These are phyloP conservation scores for Sialia sialis DNA, from an alignment of 2,113 vertebrate species.

Conservation along the genomic window DNA sequence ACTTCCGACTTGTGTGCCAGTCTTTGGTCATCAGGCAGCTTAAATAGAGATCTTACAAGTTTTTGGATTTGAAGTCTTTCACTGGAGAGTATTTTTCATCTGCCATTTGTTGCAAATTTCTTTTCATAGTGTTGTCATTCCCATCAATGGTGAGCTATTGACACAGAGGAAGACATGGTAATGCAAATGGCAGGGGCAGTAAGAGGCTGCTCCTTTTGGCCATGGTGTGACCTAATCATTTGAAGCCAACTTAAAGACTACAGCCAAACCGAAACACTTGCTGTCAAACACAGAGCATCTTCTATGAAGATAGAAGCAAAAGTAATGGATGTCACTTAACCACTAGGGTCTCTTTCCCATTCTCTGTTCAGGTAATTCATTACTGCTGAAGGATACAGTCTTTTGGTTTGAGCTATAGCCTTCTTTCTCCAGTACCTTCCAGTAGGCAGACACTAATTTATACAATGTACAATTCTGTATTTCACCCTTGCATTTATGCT, in stretches of 20 bases:
- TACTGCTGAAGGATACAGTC: neutral
- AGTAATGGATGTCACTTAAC: neutral
- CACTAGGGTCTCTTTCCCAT: neutral
- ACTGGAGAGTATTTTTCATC: neutral
- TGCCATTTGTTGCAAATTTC: neutral
- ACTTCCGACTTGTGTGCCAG: neutral
- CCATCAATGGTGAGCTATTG: neutral
- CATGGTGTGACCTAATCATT: accelerated
- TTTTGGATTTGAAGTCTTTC: neutral
- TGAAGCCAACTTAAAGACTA: neutral
- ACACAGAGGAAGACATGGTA: neutral
- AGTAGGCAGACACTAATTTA: neutral
- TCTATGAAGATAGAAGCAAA: neutral
- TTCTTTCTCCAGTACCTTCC: neutral
- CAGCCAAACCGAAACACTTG: neutral
- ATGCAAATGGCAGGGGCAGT: neutral
- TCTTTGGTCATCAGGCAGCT: neutral
- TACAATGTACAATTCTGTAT: neutral
- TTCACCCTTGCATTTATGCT: neutral
- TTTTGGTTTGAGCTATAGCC: neutral
- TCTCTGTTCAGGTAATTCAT: neutral
- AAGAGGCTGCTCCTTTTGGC: neutral
- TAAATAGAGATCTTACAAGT: neutral
- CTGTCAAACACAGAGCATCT: neutral
- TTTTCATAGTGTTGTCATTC: neutral